Percentiles rank a stretch among this genome's conserved stretches.
phyloP scores from a whole-genome alignment of 2,888 invertebrate species.

The Gasteruption jaculator region DNA sequence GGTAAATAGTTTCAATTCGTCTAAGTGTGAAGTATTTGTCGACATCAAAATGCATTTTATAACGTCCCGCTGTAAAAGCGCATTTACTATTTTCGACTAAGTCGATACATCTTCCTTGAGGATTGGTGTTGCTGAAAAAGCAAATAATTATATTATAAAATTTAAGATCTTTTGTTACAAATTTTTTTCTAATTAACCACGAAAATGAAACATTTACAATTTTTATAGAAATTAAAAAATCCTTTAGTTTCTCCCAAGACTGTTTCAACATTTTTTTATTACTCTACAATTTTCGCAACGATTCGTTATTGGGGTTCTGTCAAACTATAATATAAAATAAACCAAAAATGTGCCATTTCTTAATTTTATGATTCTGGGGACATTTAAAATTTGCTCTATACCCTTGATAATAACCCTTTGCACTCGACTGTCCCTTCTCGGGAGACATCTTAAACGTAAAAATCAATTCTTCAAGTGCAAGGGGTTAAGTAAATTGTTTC shows the following conservation, averaged over 20 bases:
- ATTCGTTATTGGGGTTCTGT: too few species aligned
- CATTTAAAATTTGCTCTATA: too few species aligned
- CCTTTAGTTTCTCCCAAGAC: too few species aligned
- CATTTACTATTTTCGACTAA: conserved; percentile 56
- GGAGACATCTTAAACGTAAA: too few species aligned
- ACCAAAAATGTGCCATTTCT: neutral
- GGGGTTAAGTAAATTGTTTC: too few species aligned
- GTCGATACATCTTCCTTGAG: conserved; percentile 64
- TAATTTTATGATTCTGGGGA: too few species aligned
- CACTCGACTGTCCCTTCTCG: too few species aligned
- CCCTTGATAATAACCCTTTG: too few species aligned
- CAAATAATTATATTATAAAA: neutral
- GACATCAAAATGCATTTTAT: conserved; percentile 72
- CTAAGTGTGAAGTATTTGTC: conserved; percentile 64
- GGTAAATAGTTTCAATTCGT: conserved; percentile 66
- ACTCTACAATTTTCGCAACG: too few species aligned
- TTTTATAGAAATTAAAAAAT: neutral
- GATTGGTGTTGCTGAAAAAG: conserved; percentile 55
- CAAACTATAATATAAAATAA: neutral
- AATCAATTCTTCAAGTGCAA: too few species aligned
- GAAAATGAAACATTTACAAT: neutral
- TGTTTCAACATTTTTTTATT: too few species aligned
- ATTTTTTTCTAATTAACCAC: conserved; percentile 2
- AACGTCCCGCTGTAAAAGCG: conserved; percentile 64
- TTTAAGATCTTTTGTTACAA: conserved; percentile 8